phyloP scores from a whole-genome alignment of 2,888 invertebrate genomes.

The Tuta absoluta region DNA sequence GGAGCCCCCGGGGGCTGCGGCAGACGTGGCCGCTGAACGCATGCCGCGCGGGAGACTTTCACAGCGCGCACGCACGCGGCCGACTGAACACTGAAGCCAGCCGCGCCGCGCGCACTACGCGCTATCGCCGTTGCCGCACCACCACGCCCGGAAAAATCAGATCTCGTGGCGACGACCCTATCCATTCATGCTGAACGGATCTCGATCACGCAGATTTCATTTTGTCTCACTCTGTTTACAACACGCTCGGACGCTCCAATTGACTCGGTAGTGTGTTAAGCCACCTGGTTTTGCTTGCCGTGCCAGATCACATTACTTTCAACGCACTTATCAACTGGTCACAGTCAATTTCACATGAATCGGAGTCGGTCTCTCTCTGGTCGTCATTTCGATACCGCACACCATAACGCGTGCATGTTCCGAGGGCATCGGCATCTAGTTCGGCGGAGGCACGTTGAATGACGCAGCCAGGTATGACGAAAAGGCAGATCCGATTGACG shows the following conservation, averaged over 20 bases:
- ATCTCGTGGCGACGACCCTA: slow-evolving; percentile 75
- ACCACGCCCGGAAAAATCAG: slow-evolving; percentile 71
- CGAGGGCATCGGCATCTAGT: slow-evolving; percentile 51
- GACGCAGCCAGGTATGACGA: slow-evolving; percentile 66
- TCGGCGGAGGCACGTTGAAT: slow-evolving; percentile 57
- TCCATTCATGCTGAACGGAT: slow-evolving; percentile 75
- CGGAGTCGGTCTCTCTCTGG: background rate
- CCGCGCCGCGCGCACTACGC: slow-evolving; percentile 52
- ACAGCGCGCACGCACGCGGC: slow-evolving; percentile 77
- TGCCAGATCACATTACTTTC: background rate
- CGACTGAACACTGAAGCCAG: slow-evolving; percentile 57
- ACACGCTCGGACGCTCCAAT: slow-evolving; percentile 36
- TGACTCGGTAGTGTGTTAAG: slow-evolving; percentile 38
- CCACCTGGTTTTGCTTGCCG: slow-evolving; percentile 36
- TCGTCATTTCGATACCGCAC: slow-evolving; percentile 9
- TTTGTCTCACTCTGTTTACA: slow-evolving; percentile 73
- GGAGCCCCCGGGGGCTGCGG: slow-evolving; percentile 41
- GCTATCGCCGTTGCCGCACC: slow-evolving; percentile 60
- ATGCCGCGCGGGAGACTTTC: slow-evolving; percentile 71
- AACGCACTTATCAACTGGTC: background rate
- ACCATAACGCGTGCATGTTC: slow-evolving; percentile 22
- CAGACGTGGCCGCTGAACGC: slow-evolving; percentile 60
- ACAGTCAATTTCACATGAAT: slow-evolving; percentile 16
- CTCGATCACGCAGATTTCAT: slow-evolving; percentile 67
- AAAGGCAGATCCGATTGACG: slow-evolving; percentile 54